phyloP scores from a whole-genome alignment of 2,888 invertebrate species.

The Mechanitis mazaeus region DNA sequence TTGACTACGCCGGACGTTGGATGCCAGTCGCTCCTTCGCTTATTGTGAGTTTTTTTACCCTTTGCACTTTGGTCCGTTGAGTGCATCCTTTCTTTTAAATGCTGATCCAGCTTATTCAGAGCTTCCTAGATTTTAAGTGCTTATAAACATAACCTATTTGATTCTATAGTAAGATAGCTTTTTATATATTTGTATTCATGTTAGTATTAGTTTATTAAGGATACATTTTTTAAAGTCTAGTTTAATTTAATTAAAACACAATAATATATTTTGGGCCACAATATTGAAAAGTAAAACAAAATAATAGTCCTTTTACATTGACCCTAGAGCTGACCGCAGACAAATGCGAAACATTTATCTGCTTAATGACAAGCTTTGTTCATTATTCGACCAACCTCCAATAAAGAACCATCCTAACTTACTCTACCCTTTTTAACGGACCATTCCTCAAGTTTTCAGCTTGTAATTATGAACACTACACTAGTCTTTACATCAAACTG shows the following conservation, averaged over 20 bases:
- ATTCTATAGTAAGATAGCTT: background rate
- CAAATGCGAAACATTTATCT: constrained; percentile 51
- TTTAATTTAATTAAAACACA: too few relatives aligned
- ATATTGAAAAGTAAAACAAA: background rate
- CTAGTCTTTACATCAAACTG: constrained; percentile 38
- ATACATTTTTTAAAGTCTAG: too few relatives aligned
- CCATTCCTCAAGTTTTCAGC: constrained; percentile 47
- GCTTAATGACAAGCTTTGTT: constrained; percentile 57
- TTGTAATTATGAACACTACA: constrained; percentile 55
- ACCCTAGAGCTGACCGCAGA: background rate
- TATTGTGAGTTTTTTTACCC: constrained; percentile 61
- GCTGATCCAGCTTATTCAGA: constrained; percentile 41
- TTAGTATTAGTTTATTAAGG: too few relatives aligned
- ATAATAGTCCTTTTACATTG: constrained; percentile 1
- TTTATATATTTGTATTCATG: too few relatives aligned
- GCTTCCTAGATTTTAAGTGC: constrained; percentile 19
- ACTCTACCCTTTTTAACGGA: constrained; percentile 53
- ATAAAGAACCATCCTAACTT: constrained; percentile 59
- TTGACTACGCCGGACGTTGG: constrained; percentile 54
- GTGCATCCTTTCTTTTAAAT: constrained; percentile 56
- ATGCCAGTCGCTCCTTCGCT: constrained; percentile 48
- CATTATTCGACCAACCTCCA: constrained; percentile 43
- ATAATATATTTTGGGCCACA: too few relatives aligned
- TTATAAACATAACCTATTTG: background rate
- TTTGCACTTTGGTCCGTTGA: constrained; percentile 53